phyloP scores from a whole-genome alignment of 2,797 vertebrate genomes.

The Cyclopterus lumpus region DNA sequence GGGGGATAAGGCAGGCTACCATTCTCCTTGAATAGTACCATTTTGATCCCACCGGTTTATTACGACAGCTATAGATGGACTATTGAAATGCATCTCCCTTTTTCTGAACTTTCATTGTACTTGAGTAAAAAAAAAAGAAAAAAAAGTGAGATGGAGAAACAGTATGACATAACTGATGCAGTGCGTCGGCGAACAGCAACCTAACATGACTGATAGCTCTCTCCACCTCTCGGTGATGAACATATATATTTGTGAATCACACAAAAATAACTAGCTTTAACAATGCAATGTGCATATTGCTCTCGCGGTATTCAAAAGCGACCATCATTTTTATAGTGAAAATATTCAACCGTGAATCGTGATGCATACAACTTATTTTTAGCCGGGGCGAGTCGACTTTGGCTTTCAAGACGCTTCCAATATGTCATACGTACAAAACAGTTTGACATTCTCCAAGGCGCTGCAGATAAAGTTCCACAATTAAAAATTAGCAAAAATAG shows the following conservation, averaged over 20 bases:
- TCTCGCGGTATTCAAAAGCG: conserved; percentile 28
- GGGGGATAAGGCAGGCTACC: conserved; percentile 42
- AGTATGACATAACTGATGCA: conserved; percentile 6
- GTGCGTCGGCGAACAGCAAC: conserved; percentile 6
- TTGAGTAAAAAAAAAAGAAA: neutral
- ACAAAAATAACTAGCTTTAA: conserved; percentile 30
- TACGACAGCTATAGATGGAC: neutral
- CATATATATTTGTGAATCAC: conserved; percentile 35
- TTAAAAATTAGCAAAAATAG: conserved; percentile 57
- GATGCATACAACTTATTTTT: conserved; percentile 47
- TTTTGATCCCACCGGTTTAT: conserved; percentile 33
- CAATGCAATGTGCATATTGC: conserved; percentile 16
- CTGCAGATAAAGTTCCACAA: conserved; percentile 59
- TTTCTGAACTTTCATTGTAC: neutral
- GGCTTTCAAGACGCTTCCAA: conserved; percentile 45
- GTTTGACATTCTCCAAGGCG: conserved; percentile 53
- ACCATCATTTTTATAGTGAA: conserved; percentile 4
- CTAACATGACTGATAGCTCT: conserved; percentile 19
- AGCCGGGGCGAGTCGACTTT: conserved; percentile 25
- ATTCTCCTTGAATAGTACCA: conserved; percentile 46
- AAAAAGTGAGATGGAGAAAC: conserved; percentile 4
- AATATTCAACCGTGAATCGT: conserved; percentile 37
- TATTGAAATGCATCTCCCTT: conserved; percentile 19
- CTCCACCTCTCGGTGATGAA: neutral
- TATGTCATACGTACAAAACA: conserved; percentile 52